Evolutionary conservation across 2,888 invertebrate species (phyloP), one percentile per base, ranked within the genome.

Genomic region (Cinara cedri): DNA sequence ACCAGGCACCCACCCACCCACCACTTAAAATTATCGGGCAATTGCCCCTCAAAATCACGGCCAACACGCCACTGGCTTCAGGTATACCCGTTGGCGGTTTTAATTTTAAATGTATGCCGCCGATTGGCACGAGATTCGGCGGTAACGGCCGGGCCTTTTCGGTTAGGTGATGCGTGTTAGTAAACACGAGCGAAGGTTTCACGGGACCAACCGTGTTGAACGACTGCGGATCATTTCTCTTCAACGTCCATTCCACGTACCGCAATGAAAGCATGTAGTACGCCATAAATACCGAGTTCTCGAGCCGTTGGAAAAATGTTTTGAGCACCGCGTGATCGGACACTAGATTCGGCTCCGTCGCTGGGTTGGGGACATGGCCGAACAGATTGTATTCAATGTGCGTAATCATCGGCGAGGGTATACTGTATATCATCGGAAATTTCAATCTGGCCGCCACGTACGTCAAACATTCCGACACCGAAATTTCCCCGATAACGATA

Each of bases 91-190:
- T 44, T 8, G 57, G 71, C 1, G 42, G 21, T 71, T 44, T 19
- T 4, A 71, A 57, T 71, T 44, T 19, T 4, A 71, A 57, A 44
- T 71, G 71, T 19, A 71, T 24, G 4, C 71, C 57, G 10, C 71
- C 71, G 21, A 71, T n/a, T 57, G 57, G 44, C 8, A 71, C 8
- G 1, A 71, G 34, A 10, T 44, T 71, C 10, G 44, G 16, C 9
- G 21, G 21, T 1, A 55, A 14, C 14, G 57, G 44, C 21, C 71
- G 19, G 1, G 57, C 13, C 0, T 21, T 6, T 16, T 71, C 71
- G 3, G n/a, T 57, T 3, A 71, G 44, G 21, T 21, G 57, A 71
- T 57, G 71, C 3, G 44, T 57, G 21, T 71, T 71, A 21, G 34
- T 1, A 14, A 57, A 71, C 21, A 44, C 21, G 14, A 71, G 1